Percentiles rank a stretch among this genome's conserved stretches.
phyloP scores from a whole-genome alignment of 2,888 invertebrate species.

The Blastobasis lacticolella region DNA sequence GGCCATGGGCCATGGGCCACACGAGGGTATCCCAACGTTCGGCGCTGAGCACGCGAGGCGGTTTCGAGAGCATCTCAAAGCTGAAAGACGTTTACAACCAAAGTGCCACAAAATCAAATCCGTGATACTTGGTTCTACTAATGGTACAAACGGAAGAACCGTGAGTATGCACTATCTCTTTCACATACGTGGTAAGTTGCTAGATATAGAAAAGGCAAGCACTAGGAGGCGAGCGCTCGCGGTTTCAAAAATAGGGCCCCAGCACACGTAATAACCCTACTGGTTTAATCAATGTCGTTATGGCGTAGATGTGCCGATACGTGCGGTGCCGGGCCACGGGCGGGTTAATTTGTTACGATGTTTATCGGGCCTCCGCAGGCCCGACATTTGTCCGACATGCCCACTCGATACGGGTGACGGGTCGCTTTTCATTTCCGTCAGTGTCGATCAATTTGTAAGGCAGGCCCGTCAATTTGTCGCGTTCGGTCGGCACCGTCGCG shows the following conservation, averaged over 20 bases:
- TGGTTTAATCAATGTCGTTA: constrained; percentile 55
- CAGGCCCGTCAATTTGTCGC: background rate
- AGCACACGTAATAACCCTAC: too few species aligned
- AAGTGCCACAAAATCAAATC: too few species aligned
- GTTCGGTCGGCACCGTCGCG: background rate
- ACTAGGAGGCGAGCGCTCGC: too few species aligned
- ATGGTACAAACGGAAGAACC: background rate
- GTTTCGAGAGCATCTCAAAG: too few species aligned
- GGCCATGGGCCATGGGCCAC: too few species aligned
- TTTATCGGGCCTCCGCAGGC: constrained; percentile 26
- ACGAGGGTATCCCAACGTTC: too few species aligned
- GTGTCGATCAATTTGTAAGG: constrained; percentile 13
- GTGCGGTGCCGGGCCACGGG: constrained; percentile 22
- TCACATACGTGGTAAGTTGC: too few species aligned
- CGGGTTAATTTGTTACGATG: constrained; percentile 60
- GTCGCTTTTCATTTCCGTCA: constrained; percentile 37
- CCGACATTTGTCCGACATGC: constrained; percentile 40
- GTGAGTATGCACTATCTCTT: background rate
- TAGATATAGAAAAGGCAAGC: too few species aligned
- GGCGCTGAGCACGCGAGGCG: too few species aligned
- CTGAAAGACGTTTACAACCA: too few species aligned
- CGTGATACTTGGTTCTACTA: too few species aligned
- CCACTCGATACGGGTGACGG: constrained; percentile 30
- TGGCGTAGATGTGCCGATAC: constrained; percentile 46
- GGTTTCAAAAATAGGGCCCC: too few species aligned